These are phyloP conservation scores for Drosophila tsacasi DNA, from an alignment of 1,140 invertebrate species.

Conservation along the genomic window DNA sequence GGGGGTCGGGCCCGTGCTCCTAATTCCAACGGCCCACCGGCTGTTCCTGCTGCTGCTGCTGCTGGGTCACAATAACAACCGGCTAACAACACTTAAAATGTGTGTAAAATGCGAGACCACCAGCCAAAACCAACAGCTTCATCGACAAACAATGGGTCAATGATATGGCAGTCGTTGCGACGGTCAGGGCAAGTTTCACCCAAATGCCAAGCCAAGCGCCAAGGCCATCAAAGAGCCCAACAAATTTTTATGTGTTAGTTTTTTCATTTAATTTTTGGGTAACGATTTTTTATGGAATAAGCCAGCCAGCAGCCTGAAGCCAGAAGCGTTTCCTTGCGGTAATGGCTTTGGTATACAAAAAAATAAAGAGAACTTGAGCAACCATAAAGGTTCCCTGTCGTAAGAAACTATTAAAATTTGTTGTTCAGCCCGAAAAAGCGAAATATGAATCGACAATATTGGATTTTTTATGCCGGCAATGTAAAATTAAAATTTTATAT, in stretches of 20 bases:
- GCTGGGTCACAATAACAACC: slow-evolving; percentile 65
- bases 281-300: slow-evolving; percentile 21
- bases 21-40: slow-evolving; percentile 19
- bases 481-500: slow-evolving; percentile 15
- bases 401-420: slow-evolving; percentile 42
- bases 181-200: slow-evolving; percentile 5
- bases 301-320: not conserved
- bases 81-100: slow-evolving; percentile 79
- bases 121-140: slow-evolving; percentile 66
- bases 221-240: slow-evolving; percentile 35
- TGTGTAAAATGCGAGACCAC: slow-evolving; percentile 73
- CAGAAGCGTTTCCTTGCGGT: slow-evolving; percentile 1
- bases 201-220: slow-evolving; percentile 13
- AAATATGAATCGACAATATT: slow-evolving; percentile 29
- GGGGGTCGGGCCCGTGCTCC: slow-evolving; percentile 15
- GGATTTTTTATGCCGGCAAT: slow-evolving; percentile 7
- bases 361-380: slow-evolving; percentile 1
- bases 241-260: slow-evolving; percentile 78
- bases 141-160: slow-evolving; percentile 70
- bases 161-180: slow-evolving; percentile 40
- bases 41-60: slow-evolving; percentile 4
- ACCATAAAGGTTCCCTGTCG: slow-evolving; percentile 14
- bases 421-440: slow-evolving; percentile 5
- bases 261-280: slow-evolving; percentile 69
- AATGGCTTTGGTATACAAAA: slow-evolving; percentile 11